Evolutionary conservation across 2,888 invertebrate genomes (phyloP), one percentile per base, ranked within the genome.

Genomic region (Oxycera nigricornis): DNA sequence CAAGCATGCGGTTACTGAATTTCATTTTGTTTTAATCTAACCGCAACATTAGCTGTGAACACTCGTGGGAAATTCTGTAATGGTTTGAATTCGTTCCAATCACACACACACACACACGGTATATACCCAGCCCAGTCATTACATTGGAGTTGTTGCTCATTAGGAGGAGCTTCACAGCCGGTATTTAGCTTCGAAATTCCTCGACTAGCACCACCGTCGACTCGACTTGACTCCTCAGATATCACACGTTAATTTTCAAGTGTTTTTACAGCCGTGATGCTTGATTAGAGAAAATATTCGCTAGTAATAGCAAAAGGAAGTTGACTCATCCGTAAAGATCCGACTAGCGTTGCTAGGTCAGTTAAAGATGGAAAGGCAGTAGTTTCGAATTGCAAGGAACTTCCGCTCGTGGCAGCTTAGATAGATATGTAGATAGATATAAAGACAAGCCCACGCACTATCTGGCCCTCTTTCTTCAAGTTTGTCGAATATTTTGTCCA

Each of bases 221-320:
- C 6, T 31, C 17, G 26, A n/a, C n/a, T 39, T 41, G 65, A 65
- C 14, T 65, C 65, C n/a, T n/a, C n/a, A n/a, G n/a, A 65, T 65
- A 65, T 65, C 41, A 35, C 65, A 65, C 41, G 20, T 24, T 41
- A 55, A 4, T 20, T 55, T 11, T 22, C 17, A 24, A 22, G 55
- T 22, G 20, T 55, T 55, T 55, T 55, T 55, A n/a, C 50, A 6
- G 17, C 4, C 17, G 50, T n/a, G 50, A 6, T 55, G 1, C 14
- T 20, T 24, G 11, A n/a, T 55, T n/a, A 11, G 35, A 6, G 28
- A n/a, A 65, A 30, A 65, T 30, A 65, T 65, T 35, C 39, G 65
- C 22, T 20, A 35, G 22, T n/a, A 41, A 65, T 65, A 41, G 17
- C n/a, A 68, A 68, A 50, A 68, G 68, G 68, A 68, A 68, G 68